These are phyloP conservation scores for Orius insidiosus DNA, from an alignment of 1,140 invertebrate genomes.

Conservation along the genomic window DNA sequence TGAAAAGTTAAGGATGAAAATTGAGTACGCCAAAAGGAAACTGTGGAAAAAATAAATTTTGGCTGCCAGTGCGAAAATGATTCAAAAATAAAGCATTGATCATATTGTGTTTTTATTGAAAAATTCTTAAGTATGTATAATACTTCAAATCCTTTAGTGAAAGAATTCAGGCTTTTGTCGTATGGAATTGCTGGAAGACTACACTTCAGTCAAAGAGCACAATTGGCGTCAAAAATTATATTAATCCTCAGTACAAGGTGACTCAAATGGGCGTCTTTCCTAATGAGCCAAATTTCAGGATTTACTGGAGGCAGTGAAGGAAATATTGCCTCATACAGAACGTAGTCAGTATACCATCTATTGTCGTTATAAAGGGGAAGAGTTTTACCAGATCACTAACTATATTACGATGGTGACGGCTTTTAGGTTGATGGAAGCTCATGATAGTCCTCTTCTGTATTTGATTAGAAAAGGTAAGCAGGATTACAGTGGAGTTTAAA, in stretches of 20 bases:
- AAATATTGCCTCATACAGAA: constrained; percentile 7
- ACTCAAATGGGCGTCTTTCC: background rate
- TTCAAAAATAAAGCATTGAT: background rate
- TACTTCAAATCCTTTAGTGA: background rate
- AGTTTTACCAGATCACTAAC: constrained; percentile 4
- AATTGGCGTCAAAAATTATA: constrained; percentile 2
- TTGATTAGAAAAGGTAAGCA: constrained; percentile 4
- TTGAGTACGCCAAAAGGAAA: background rate
- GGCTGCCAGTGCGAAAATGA: background rate
- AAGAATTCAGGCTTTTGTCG: constrained; percentile 2
- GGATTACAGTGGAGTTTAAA: background rate
- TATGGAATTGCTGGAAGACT: constrained; percentile 8
- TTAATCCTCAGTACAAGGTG: constrained; percentile 1
- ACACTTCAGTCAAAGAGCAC: constrained; percentile 6
- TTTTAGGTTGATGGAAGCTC: constrained; percentile 3
- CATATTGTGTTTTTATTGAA: background rate
- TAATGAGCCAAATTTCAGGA: background rate
- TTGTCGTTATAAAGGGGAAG: constrained; percentile 1
- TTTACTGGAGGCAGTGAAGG: constrained; percentile 5
- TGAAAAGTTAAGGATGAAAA: too few species aligned
- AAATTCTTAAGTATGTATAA: constrained; percentile 4
- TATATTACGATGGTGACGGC: constrained; percentile 7
- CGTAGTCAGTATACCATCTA: constrained; percentile 1
- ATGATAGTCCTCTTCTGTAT: constrained; percentile 7
- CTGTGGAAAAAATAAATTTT: background rate